These are phyloP conservation scores for Cuniculus paca DNA, from an alignment of 2,797 vertebrate species.

Conservation along the genomic window DNA sequence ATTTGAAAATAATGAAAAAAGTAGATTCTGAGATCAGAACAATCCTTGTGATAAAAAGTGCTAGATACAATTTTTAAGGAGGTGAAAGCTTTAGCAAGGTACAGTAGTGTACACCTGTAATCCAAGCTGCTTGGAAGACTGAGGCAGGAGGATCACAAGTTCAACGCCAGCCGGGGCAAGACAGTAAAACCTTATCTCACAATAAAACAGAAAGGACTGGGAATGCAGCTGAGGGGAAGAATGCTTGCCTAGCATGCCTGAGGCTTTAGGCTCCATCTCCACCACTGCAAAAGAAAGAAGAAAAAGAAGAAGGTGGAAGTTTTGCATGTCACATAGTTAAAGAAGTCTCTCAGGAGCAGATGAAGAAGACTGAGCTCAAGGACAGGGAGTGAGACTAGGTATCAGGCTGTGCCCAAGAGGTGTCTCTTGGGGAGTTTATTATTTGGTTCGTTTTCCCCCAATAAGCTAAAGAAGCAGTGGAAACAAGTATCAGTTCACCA, in stretches of 20 bases:
- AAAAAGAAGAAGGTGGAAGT: neutral
- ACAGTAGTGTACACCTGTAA: neutral
- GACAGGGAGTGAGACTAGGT: neutral
- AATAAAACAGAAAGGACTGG: neutral
- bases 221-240: neutral
- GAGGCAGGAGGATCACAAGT: neutral
- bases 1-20: neutral
- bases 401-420: neutral
- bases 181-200: neutral
- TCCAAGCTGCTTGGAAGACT: neutral
- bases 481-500: neutral
- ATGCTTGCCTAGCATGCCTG: neutral
- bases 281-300: neutral
- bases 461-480: neutral
- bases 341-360: neutral
- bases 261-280: neutral
- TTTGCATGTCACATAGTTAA: neutral
- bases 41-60: neutral
- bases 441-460: neutral
- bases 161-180: neutral
- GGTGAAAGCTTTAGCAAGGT: neutral
- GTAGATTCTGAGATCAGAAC: neutral
- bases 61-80: slow-evolving; percentile 33
- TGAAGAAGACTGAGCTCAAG: neutral
- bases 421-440: neutral